These are phyloP conservation scores for Synanthedon tipuliformis DNA, from an alignment of 2,888 invertebrate genomes.

Conservation along the genomic window DNA sequence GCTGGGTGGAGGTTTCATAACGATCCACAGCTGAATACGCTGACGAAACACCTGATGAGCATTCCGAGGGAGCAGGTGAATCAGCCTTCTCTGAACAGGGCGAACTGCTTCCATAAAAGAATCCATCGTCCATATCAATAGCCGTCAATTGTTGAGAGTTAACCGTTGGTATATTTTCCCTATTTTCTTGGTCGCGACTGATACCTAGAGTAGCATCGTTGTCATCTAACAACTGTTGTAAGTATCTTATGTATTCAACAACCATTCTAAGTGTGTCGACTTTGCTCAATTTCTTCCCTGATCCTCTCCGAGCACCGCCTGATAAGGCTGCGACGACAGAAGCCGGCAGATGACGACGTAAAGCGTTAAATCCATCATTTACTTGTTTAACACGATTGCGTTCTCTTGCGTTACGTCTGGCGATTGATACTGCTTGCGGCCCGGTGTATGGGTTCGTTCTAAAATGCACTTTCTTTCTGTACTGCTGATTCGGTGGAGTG, in stretches of 20 bases:
- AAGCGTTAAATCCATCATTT: conserved; percentile 91
- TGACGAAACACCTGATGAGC: conserved; percentile 72
- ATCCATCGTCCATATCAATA: conserved; percentile 62
- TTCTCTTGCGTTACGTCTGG: conserved; percentile 92
- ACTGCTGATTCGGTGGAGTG: conserved; percentile 69
- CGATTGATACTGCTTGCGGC: conserved; percentile 87
- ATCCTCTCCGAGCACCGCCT: conserved; percentile 76
- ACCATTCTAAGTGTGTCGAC: conserved; percentile 91
- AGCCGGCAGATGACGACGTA: conserved; percentile 88
- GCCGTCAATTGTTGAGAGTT: conserved; percentile 52
- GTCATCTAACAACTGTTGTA: conserved; percentile 83
- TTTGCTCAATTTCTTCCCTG: conserved; percentile 88
- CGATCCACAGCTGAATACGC: conserved; percentile 57
- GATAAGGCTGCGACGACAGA: conserved; percentile 78
- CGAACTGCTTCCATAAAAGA: conserved; percentile 59
- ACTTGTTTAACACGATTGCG: conserved; percentile 95
- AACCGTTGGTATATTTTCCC: conserved; percentile 55
- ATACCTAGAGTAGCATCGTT: conserved; percentile 73
- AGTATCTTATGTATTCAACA: conserved; percentile 89
- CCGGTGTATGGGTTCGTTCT: conserved; percentile 72
- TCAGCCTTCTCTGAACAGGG: conserved; percentile 78
- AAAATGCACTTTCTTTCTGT: conserved; percentile 81
- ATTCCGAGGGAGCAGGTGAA: conserved; percentile 80
- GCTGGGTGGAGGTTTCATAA: conserved; percentile 54
- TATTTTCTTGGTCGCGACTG: conserved; percentile 53